phyloP scores from a whole-genome alignment of 2,797 vertebrate species.

The Acomys russatus region DNA sequence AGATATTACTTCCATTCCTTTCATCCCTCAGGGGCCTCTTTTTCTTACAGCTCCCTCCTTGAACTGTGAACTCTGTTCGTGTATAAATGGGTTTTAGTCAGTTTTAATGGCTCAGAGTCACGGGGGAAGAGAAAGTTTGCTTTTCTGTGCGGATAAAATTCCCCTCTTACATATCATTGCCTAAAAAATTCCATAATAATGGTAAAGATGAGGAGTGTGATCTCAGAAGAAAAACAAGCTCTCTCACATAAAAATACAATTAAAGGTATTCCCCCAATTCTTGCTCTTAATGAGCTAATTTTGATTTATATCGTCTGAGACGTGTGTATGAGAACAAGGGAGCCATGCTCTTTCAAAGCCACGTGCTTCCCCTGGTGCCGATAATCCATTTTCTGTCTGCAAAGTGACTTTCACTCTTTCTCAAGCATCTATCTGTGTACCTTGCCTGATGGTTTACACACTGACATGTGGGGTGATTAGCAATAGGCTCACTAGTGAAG shows the following conservation, averaged over 20 bases:
- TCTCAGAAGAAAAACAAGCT: slow-evolving; percentile 75
- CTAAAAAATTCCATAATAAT: slow-evolving; percentile 51
- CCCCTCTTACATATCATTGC: slow-evolving; percentile 42
- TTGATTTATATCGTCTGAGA: slow-evolving; percentile 43
- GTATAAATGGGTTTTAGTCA: slow-evolving; percentile 59
- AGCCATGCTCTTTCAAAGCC: slow-evolving; percentile 17
- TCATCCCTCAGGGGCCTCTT: slow-evolving; percentile 52
- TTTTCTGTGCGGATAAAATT: slow-evolving; percentile 66
- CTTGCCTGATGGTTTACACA: background rate
- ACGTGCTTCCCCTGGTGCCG: background rate
- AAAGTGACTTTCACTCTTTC: background rate
- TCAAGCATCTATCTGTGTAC: background rate
- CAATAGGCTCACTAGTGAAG: background rate
- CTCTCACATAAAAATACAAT: slow-evolving; percentile 70
- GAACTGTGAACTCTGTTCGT: slow-evolving; percentile 72
- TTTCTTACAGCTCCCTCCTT: slow-evolving; percentile 65
- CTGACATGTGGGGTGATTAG: slow-evolving; percentile 1
- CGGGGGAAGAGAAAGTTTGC: slow-evolving; percentile 57
- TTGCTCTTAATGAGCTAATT: slow-evolving; percentile 37
- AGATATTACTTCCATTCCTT: slow-evolving; percentile 53
- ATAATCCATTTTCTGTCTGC: slow-evolving; percentile 31
- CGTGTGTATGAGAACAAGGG: background rate
- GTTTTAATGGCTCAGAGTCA: slow-evolving; percentile 57
- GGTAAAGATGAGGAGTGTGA: slow-evolving; percentile 58
- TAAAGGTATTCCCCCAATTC: slow-evolving; percentile 56